Conservation (phyloP, 2,797 vertebrate species). For the Todus mexicanus region DNA sequence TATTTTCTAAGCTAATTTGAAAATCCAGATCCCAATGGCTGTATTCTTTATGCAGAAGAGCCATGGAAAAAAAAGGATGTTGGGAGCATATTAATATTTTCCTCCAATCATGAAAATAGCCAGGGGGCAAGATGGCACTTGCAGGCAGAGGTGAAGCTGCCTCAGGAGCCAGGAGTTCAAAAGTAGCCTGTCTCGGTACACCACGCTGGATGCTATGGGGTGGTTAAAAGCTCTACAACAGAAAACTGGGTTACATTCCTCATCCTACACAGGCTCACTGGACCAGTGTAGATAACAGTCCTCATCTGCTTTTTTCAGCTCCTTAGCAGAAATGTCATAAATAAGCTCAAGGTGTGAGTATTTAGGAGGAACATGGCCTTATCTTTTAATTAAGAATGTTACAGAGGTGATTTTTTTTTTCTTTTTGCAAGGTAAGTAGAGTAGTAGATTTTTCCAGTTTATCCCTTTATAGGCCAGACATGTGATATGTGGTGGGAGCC, state of each 20-base stretch:
- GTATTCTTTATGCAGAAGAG: not conserved
- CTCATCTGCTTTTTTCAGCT: not conserved
- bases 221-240: not conserved
- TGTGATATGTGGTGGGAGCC: not conserved
- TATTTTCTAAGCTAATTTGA: not conserved
- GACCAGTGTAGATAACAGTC: not conserved
- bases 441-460: constrained; percentile 4
- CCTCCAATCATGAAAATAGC: not conserved
- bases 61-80: not conserved
- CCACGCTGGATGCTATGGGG: accelerated
- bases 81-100: not conserved
- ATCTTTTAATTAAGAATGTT: constrained; percentile 55
- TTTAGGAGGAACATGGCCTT: constrained; percentile 32
- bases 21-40: not conserved
- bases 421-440: not conserved
- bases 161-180: accelerated
- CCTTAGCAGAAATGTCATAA: constrained; percentile 8
- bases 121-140: not conserved
- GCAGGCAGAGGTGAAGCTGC: not conserved
- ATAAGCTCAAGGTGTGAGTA: constrained; percentile 1
- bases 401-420: not conserved
- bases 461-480: constrained; percentile 7
- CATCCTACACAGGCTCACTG: not conserved
- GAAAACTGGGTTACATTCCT: not conserved
- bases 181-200: accelerated